Percentiles rank a stretch among this genome's conserved stretches.
phyloP scores from a whole-genome alignment of 2,113 vertebrate species.

The Ctenomys sociabilis region DNA sequence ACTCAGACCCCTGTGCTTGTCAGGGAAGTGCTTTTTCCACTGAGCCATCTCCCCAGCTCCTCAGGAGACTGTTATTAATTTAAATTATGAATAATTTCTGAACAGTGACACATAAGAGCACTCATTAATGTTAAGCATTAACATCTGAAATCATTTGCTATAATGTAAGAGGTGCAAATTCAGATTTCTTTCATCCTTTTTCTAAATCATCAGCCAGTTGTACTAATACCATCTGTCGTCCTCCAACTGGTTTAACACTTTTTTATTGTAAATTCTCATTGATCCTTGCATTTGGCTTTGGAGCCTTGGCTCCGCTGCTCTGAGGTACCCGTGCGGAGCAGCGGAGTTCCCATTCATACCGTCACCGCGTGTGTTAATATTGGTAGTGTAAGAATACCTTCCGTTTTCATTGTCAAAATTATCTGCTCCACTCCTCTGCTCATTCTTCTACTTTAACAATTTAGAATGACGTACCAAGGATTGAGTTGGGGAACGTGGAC shows the following conservation, averaged over 20 bases:
- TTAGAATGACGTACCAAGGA: not conserved
- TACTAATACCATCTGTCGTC: not conserved
- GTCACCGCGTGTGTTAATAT: not conserved
- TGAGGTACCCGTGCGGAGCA: not conserved
- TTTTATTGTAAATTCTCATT: not conserved
- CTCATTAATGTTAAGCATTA: not conserved
- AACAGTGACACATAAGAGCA: not conserved
- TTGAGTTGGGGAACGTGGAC: not conserved
- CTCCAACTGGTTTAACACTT: not conserved
- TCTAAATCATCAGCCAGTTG: not conserved
- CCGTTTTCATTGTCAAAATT: not conserved
- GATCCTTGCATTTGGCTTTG: not conserved
- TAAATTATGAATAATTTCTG: not conserved
- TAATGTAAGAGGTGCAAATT: not conserved
- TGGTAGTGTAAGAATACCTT: not conserved
- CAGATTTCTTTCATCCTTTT: not conserved
- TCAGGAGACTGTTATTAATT: too few species aligned
- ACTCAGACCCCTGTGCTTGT: too few species aligned
- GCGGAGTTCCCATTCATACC: not conserved
- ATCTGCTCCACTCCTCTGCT: not conserved
- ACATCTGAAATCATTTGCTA: not conserved
- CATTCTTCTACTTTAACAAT: not conserved
- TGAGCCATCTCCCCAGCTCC: too few species aligned
- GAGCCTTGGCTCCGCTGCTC: not conserved
- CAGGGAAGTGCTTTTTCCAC: too few species aligned